A percentile compares a stretch with the other conserved stretches of the same genome.
These are phyloP conservation scores for Cynocephalus volans DNA, from an alignment of 2,113 vertebrate genomes.

Conservation along the genomic window DNA sequence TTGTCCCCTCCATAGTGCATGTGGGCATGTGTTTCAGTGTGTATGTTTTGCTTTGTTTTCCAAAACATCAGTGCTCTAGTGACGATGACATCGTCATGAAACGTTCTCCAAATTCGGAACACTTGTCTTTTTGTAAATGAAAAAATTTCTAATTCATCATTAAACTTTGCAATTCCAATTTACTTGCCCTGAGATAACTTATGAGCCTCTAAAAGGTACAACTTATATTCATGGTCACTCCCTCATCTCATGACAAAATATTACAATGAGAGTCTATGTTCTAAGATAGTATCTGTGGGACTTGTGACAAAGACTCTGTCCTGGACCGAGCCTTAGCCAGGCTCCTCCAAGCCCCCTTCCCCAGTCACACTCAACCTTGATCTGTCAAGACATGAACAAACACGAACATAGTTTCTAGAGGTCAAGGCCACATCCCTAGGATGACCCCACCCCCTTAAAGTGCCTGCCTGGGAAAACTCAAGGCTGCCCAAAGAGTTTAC, in stretches of 20 bases:
- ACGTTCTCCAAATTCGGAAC: neutral
- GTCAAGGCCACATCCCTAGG: neutral
- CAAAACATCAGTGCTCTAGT: neutral
- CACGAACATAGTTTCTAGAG: neutral
- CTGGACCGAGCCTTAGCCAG: too few species aligned
- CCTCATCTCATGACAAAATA: neutral
- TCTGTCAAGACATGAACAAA: neutral
- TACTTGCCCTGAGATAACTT: neutral
- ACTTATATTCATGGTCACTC: neutral
- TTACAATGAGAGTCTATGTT: neutral
- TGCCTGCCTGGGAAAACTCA: neutral
- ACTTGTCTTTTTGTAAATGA: neutral
- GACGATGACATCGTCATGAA: neutral
- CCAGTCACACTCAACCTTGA: neutral
- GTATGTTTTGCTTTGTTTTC: neutral
- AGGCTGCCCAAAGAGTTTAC: neutral
- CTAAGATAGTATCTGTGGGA: neutral
- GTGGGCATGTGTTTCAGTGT: fast-evolving
- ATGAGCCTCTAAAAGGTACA: neutral
- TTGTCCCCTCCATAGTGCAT: neutral
- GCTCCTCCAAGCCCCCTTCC: neutral
- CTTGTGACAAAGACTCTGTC: neutral
- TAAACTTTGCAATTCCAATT: neutral
- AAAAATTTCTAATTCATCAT: neutral
- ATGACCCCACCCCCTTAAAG: neutral